phyloP scores from a whole-genome alignment of 2,888 invertebrate genomes.

The Quadroppia sp. region DNA sequence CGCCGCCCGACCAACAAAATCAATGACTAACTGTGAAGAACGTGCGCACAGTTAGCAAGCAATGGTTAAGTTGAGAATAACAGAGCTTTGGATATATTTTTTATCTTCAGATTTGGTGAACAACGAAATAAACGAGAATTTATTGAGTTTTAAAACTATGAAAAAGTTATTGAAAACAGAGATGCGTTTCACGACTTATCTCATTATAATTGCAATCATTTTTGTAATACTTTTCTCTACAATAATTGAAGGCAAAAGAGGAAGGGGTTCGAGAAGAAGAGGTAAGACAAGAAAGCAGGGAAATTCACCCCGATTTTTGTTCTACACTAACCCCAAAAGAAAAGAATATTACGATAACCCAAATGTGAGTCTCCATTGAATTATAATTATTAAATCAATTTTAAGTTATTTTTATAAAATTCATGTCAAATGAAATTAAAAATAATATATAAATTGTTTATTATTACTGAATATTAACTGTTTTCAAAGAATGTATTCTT shows the following conservation, averaged over 20 bases:
- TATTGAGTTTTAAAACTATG: background rate
- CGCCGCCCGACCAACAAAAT: background rate
- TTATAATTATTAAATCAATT: background rate
- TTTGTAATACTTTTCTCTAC: constrained; percentile 38
- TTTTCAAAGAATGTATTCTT: too few relatives aligned
- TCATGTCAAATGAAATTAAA: too few relatives aligned
- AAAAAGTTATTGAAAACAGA: background rate
- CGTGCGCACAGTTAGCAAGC: background rate
- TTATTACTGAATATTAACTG: too few relatives aligned
- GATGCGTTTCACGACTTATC: constrained; percentile 3
- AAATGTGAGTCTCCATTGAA: constrained; percentile 58
- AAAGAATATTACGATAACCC: constrained; percentile 62
- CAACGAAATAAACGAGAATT: background rate
- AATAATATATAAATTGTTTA: too few relatives aligned
- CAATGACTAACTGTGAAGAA: constrained; percentile 1
- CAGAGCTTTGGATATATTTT: background rate
- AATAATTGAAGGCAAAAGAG: constrained; percentile 40
- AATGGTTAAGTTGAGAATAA: background rate
- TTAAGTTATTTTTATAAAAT: background rate
- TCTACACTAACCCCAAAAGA: constrained; percentile 46
- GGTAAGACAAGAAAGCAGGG: constrained; percentile 43
- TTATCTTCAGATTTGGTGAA: background rate
- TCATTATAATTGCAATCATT: constrained; percentile 28
- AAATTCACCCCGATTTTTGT: constrained; percentile 46
- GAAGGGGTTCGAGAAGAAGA: constrained; percentile 41